phyloP scores from a whole-genome alignment of 2,113 vertebrate genomes.

The Elaphurus davidianus region DNA sequence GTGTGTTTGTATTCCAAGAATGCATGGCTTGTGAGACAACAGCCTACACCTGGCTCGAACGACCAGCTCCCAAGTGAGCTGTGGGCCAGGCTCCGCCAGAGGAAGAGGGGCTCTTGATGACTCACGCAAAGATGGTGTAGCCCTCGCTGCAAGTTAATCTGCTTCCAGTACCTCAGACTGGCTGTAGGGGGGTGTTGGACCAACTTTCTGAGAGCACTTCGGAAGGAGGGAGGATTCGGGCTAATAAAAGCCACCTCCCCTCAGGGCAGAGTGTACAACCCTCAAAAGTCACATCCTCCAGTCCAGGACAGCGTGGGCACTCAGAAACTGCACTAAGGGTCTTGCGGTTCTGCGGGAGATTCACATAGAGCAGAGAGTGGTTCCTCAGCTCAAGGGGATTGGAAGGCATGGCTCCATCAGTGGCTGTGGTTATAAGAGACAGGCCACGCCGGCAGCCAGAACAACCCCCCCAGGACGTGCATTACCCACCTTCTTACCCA shows the following conservation, averaged over 20 bases:
- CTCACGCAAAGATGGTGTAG: rapidly evolving
- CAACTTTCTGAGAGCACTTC: conserved; percentile 14
- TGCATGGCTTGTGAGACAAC: neutral
- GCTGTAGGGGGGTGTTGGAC: neutral
- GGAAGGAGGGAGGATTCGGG: neutral
- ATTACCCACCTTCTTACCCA: rapidly evolving
- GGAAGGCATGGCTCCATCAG: neutral
- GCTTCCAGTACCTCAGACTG: neutral
- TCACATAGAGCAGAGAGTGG: neutral
- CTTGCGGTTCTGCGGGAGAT: conserved; percentile 42
- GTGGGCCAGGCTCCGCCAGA: neutral
- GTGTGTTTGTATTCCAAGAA: neutral
- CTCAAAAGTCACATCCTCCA: conserved; percentile 7
- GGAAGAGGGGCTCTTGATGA: neutral
- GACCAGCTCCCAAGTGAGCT: too few relatives aligned
- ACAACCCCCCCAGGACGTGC: neutral
- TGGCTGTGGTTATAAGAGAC: neutral
- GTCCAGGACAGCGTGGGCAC: neutral
- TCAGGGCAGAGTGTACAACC: conserved; percentile 49
- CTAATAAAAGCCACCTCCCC: conserved; percentile 31
- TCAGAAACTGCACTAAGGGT: conserved; percentile 47
- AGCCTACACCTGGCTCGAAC: neutral
- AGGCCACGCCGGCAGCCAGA: neutral
- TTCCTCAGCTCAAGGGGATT: neutral
- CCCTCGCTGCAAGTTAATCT: neutral